Base-by-base conservation (phyloP, 1,140 invertebrate genomes). In the Pygmarrhopalites habei region DNA sequence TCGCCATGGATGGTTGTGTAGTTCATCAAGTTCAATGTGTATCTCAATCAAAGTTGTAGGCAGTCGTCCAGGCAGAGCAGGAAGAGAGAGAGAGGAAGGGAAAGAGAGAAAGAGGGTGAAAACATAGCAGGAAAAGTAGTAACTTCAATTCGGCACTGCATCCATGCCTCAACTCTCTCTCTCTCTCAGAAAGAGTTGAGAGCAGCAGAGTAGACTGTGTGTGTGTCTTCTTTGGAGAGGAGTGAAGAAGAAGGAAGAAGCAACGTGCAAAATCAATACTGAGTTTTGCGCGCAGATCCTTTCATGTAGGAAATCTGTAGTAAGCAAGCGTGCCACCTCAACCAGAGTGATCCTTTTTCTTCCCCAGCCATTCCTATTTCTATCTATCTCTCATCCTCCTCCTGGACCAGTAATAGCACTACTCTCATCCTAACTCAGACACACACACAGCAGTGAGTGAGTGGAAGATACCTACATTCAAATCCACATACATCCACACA, bases 221-320 rank as follows among this genome's bases (percentile, higher is more conserved):
- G n/a, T n/a, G n/a, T n/a, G n/a, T n/a, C n/a, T n/a, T n/a, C n/a
- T n/a, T n/a, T n/a, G 32, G 5, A 5, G 32, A 35, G 32, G 32
- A 35, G 32, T 7, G 32, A 35, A 35, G 5, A 35, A 15, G 15
- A 5, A 35, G 32, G 15, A 15, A 15, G 15, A 15, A 25, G 44
- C 5, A 44, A 29, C 46, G 58, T 60, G 58, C 44, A 60, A 64
- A 64, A 64, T 64, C 62, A 64, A 64, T 64, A 64, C 25, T 26
- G 47, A 51, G 62, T 64, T 64, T 64, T 64, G 32, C 58, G 55
- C 23, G 52, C 39, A 57, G 41, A 46, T 7, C 19, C 52, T 62
- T 62, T 56, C 60, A 62, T 62, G 60, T 62, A 62, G 60, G 60
- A 55, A 62, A 62, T 62, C 60, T 60, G 51, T 58, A 63, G 58